phyloP scores from a whole-genome alignment of 2,113 vertebrate genomes.

The Melanotaenia duboulayi region DNA sequence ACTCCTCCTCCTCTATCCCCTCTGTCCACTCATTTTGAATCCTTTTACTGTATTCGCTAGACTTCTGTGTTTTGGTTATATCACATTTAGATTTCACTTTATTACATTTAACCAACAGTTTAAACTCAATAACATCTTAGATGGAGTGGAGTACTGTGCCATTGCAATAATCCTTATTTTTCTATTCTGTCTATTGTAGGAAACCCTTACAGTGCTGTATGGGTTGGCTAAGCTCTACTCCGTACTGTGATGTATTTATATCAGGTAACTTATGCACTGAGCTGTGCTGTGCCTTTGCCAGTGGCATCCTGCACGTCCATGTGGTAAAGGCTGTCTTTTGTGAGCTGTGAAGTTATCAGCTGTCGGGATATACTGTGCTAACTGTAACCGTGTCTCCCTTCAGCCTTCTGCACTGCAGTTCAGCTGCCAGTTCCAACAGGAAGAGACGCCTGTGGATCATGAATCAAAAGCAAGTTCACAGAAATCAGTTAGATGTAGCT shows the following conservation, averaged over 20 bases:
- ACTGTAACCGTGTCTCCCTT: slow-evolving; percentile 15
- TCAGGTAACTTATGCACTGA: slow-evolving; percentile 16
- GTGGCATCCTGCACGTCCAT: slow-evolving; percentile 12
- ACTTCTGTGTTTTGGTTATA: slow-evolving; percentile 26
- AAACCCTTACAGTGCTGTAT: slow-evolving; percentile 2
- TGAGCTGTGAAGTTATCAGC: slow-evolving; percentile 38
- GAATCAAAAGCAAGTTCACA: slow-evolving; percentile 10
- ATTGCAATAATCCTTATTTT: too few species aligned
- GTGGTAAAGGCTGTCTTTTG: slow-evolving; percentile 29
- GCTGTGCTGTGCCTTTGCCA: slow-evolving; percentile 7
- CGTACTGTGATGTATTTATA: slow-evolving; percentile 30
- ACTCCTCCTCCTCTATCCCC: slow-evolving; percentile 47
- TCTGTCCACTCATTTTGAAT: slow-evolving; percentile 68
- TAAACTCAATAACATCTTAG: too few species aligned
- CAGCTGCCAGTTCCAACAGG: slow-evolving; percentile 31
- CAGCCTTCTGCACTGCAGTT: slow-evolving; percentile 12
- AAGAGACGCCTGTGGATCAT: slow-evolving; percentile 18
- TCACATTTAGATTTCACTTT: slow-evolving; percentile 15
- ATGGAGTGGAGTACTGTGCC: too few species aligned
- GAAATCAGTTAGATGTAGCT: background rate
- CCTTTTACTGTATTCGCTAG: slow-evolving; percentile 59
- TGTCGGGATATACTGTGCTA: slow-evolving; percentile 37
- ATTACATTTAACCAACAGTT: background rate
- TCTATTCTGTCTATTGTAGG: too few species aligned
- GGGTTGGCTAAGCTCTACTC: slow-evolving; percentile 21